A percentile compares a stretch with the other conserved stretches of the same genome.
Evolutionary conservation across 2,113 vertebrate genomes (phyloP).

Genomic region (Sebastes schlegelii): DNA sequence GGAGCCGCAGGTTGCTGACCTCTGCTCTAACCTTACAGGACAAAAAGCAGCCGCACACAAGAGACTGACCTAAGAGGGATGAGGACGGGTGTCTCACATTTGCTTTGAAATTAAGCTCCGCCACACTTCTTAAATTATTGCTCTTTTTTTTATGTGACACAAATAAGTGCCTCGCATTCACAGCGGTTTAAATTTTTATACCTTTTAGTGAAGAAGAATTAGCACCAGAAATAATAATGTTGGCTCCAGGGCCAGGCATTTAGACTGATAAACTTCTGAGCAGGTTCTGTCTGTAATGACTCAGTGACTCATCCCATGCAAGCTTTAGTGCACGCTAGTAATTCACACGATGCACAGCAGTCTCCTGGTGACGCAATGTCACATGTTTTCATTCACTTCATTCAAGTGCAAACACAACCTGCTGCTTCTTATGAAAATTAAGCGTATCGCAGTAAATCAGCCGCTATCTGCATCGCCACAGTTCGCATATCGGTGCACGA

Average conservation of each 20-base stretch:
- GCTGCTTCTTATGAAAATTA: neutral
- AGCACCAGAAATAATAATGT: neutral
- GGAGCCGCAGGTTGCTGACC: too few relatives aligned
- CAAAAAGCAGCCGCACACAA: slow-evolving; percentile 1
- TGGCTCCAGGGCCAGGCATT: neutral
- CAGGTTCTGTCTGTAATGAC: slow-evolving; percentile 15
- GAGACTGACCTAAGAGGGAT: slow-evolving; percentile 40
- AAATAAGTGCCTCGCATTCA: slow-evolving; percentile 25
- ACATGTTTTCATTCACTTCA: slow-evolving; percentile 36
- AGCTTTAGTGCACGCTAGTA: neutral
- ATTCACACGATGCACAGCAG: slow-evolving; percentile 20
- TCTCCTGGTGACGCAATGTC: slow-evolving; percentile 1
- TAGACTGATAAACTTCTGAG: slow-evolving; percentile 14
- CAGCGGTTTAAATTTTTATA: slow-evolving; percentile 2
- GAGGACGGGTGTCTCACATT: neutral
- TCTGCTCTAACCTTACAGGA: neutral
- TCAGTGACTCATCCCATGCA: slow-evolving; percentile 26
- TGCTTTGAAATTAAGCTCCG: slow-evolving; percentile 20
- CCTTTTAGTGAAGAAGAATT: slow-evolving; percentile 20
- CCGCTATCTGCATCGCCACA: slow-evolving; percentile 12
- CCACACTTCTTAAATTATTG: slow-evolving; percentile 24
- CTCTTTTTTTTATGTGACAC: slow-evolving; percentile 11
- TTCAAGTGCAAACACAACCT: slow-evolving; percentile 7
- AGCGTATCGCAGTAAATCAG: neutral
- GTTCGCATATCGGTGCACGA: slow-evolving; percentile 31